Percentiles rank a stretch among this genome's conserved stretches.
phyloP scores from a whole-genome alignment of 2,113 vertebrate genomes.

The Corythornis cristatus region DNA sequence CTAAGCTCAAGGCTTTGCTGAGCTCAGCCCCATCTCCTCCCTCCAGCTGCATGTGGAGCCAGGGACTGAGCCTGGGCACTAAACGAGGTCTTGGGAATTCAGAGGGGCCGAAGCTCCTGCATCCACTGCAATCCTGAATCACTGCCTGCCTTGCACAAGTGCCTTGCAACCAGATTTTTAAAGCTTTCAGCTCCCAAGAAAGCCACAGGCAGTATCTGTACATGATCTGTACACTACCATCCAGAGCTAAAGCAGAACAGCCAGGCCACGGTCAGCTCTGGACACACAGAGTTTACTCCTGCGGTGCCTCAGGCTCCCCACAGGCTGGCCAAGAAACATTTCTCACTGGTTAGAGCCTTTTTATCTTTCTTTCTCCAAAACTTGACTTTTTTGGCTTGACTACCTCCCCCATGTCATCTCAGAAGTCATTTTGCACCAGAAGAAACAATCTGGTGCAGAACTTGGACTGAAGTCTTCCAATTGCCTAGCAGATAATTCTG shows the following conservation, averaged over 20 bases:
- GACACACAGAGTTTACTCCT: rapidly evolving
- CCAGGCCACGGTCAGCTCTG: rapidly evolving
- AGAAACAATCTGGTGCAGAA: neutral
- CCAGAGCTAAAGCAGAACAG: rapidly evolving
- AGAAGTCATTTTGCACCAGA: neutral
- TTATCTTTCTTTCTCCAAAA: neutral
- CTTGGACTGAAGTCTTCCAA: neutral
- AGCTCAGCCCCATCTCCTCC: neutral
- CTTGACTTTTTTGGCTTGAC: neutral
- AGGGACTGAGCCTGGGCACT: too few species aligned
- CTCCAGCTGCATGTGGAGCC: rapidly evolving
- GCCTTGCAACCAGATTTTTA: neutral
- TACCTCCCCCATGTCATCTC: neutral
- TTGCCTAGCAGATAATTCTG: neutral
- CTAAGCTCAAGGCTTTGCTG: neutral
- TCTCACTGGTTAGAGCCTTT: neutral
- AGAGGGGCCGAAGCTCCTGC: neutral
- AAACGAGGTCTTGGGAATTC: rapidly evolving
- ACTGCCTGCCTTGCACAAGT: neutral
- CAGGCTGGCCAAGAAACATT: neutral
- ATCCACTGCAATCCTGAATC: neutral
- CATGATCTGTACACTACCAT: too few species aligned
- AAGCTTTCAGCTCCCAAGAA: neutral
- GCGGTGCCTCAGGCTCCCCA: neutral
- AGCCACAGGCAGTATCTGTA: rapidly evolving